phyloP scores from a whole-genome alignment of 2,797 vertebrate genomes.

The Mareca strepera region DNA sequence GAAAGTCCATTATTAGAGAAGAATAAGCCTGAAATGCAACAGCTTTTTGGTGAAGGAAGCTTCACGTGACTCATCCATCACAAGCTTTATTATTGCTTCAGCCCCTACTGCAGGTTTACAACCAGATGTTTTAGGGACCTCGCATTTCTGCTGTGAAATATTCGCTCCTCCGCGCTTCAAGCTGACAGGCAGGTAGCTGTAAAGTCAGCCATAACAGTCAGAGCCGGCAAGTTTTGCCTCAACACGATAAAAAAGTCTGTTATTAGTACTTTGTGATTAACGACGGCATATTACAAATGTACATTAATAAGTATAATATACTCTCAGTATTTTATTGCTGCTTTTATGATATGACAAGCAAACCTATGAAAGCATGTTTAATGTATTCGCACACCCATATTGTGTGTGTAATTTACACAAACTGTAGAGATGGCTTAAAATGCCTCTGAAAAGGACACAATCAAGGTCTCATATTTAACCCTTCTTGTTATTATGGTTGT shows the following conservation, averaged over 20 bases:
- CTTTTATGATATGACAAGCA: conserved; percentile 56
- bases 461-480: not conserved
- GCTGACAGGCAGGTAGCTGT: conserved; percentile 75
- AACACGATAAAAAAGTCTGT: conserved; percentile 69
- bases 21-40: conserved; percentile 58
- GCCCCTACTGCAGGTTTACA: conserved; percentile 71
- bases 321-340: conserved; percentile 53
- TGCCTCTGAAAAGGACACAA: not conserved
- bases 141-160: conserved; percentile 71
- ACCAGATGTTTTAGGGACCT: conserved; percentile 70
- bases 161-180: conserved; percentile 70
- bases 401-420: conserved; percentile 37
- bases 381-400: not conserved
- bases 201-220: conserved; percentile 76
- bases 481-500: not conserved
- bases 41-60: conserved; percentile 48
- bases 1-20: conserved; percentile 53
- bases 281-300: conserved; percentile 65
- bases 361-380: conserved; percentile 42
- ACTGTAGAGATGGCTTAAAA: conserved; percentile 29
- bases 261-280: conserved; percentile 79
- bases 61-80: conserved; percentile 61
- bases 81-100: conserved; percentile 66
- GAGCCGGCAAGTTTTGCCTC: conserved; percentile 75
- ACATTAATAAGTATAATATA: conserved; percentile 73